Evolutionary conservation across 1,140 invertebrate species (phyloP), one percentile per base, ranked within the genome.

Genomic region (Microplitis demolitor): DNA sequence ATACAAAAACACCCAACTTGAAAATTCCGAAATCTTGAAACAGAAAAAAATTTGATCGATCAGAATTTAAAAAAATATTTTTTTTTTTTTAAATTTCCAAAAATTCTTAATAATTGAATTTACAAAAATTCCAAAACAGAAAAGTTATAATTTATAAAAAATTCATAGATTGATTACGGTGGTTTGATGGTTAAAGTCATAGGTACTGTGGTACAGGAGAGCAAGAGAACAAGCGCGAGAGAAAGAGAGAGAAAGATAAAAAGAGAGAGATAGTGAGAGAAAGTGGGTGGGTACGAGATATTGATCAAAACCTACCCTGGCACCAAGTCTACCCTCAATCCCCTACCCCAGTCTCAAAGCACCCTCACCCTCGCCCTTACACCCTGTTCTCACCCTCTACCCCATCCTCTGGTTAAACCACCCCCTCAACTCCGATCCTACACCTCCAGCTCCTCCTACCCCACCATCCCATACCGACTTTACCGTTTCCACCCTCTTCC

Each of bases 291-390:
- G 81, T 83, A 80, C 82, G 83, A 87, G 85, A 87, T 86, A 87
- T 87, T 86, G 86, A 87, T 87, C 86, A 87, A 86, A 87, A 86
- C 81, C 85, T 85, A 86, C 84, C 85, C 85, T 86, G 84, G 84
- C 85, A 87, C 82, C 84, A 80, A 84, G 78, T 77, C 73, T 74
- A 74, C 73, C 68, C 66, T 58, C 62, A 39, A 56, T 54, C 69
- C 61, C 45, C 69, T 66, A 16, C 66, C 54, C 54, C 73, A 71
- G 66, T 53, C 39, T 63, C 61, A 66, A 74, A 71, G 69, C 68
- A 50, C 60, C 63, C 69, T 71, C 39, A 45, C 39, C 39, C 39
- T 45, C 39, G 11, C 39, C 39, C 24, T 24, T 24, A 24, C 62
- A 64, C 69, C 60, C 33, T 67, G 72, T 61, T 62, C 69, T 71